Evolutionary conservation across 2,113 vertebrate species (phyloP), one percentile per base, ranked within the genome.

Genomic region (Trinectes maculatus): DNA sequence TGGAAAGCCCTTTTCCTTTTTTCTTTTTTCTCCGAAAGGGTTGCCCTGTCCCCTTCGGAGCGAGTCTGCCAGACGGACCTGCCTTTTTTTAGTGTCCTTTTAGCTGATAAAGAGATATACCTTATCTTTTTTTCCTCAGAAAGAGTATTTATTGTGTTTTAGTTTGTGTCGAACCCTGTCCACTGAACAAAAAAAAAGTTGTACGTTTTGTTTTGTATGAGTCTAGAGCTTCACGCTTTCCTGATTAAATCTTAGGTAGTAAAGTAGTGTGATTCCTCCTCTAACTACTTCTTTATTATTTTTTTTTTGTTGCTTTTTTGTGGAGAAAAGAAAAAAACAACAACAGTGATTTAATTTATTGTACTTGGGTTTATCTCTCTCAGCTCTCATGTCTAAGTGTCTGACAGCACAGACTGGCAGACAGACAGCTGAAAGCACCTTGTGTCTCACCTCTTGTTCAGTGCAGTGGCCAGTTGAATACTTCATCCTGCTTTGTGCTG

Each of bases 81-180:
- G 69, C 78, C 68, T 83, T 69, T 80, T 78, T 70, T 31, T 70
- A 57, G 64, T 76, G 80, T 86, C 85, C 72, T 85, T 85, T 85
- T 84, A 86, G 84, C 77, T 83, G 82, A 87, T 87, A 79, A 76
- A 87, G 76, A 88, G 60, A 84, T 53, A 74, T 24, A 84, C 77
- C 78, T 74, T 87, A 85, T 86, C 67, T 86, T 86, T 71, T 83
- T 80, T 87, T 85, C 73, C 66, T 88, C 74, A 79, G 59, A 79
- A 77, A 84, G 71, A 84, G 79, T 93, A 93, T 92, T 93, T 92
- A 93, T 93, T 91, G 83, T 92, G 86, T 90, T 91, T 88, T 91
- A 88, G 80, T 90, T 88, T 59, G 61, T 80, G 77, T 85, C 82
- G 36, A 86, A 76, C 63, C 83, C 83, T 84, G 83, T 88, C 83